Evolutionary conservation across 2,888 invertebrate species (phyloP).

Genomic region (Apocheima hispidaria): DNA sequence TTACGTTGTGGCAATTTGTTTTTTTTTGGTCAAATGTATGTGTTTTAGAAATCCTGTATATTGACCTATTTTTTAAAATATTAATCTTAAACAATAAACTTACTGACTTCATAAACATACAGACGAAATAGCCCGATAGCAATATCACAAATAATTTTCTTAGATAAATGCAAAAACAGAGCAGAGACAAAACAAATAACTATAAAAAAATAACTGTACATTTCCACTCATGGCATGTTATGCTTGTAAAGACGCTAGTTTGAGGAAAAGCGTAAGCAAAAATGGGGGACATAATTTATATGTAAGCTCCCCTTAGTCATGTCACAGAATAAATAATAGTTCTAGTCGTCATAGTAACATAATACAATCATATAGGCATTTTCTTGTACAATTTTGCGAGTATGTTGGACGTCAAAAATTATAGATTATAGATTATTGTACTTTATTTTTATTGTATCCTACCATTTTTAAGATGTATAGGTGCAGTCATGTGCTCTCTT

Average conservation of each 20-base stretch:
- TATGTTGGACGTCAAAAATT: background rate
- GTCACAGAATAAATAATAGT: background rate
- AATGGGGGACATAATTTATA: constrained; percentile 40
- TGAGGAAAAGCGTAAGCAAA: constrained; percentile 37
- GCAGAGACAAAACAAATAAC: constrained; percentile 18
- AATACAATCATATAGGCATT: too few species aligned
- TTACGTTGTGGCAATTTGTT: too few species aligned
- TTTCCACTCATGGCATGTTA: constrained; percentile 20
- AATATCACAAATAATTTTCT: background rate
- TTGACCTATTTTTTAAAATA: too few species aligned
- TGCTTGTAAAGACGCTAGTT: constrained; percentile 31
- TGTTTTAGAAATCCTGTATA: too few species aligned
- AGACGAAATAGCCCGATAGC: background rate
- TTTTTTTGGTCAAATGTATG: too few species aligned
- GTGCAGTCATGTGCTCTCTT: too few species aligned
- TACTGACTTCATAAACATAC: background rate
- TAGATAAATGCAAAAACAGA: constrained; percentile 10
- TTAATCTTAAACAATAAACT: too few species aligned
- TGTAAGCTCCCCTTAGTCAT: constrained; percentile 4
- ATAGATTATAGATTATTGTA: background rate
- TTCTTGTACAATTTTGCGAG: background rate
- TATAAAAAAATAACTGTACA: constrained; percentile 17
- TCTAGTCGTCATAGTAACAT: too few species aligned
- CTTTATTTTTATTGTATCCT: background rate
- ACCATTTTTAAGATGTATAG: too few species aligned